Base-by-base conservation (phyloP, 30 jellyfish, hydroid and myxozoan genomes). In the Mastigias papua region DNA sequence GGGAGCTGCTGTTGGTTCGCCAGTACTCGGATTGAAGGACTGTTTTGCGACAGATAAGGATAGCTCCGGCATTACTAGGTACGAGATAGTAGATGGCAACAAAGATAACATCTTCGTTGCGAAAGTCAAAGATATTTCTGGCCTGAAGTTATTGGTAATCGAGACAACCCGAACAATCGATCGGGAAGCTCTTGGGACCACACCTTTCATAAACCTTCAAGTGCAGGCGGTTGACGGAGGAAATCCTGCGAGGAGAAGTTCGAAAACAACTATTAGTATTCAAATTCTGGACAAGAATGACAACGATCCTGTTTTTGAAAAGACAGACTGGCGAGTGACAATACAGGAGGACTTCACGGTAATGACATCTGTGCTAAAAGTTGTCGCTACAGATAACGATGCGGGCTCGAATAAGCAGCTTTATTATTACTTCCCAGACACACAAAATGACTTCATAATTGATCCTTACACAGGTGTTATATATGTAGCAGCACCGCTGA, bases 41-140 rank as follows among this genome's bases (percentile, higher is more conserved):
- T 94, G 98, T 73, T 94, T 94, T 66, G 98, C 98, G 6, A 94
- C 97, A 21, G 98, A 94, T 62, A 29, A 84, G 67, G 98, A 94
- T 86, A 94, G 97, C 58, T 66, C 93, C 21, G 96, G 97, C 3
- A 61, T 94, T 34, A 22, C 75, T 23, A 89, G 64, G 15, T 94
- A 94, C 71, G 57, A 69, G 10, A 94, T 94, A 13, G 78, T 89
- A 10, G 90, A 73, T 69, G 97, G 97, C 17, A 94, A 84, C 58
- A 65, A 83, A 26, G 76, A 85, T 15, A 86, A 94, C 76, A 85
- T 89, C 66, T 94, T 94, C 78, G 63, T 22, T 13, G 89, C 96
- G 21, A 81, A 64, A 69, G 83, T 75, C 58, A 69, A 76, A 62
- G 97, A 77, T 34, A 79, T 89, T 23, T 75, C 80, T 37, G 97